These are phyloP conservation scores for Molorchus minor DNA, from an alignment of 2,888 invertebrate genomes.

Conservation along the genomic window DNA sequence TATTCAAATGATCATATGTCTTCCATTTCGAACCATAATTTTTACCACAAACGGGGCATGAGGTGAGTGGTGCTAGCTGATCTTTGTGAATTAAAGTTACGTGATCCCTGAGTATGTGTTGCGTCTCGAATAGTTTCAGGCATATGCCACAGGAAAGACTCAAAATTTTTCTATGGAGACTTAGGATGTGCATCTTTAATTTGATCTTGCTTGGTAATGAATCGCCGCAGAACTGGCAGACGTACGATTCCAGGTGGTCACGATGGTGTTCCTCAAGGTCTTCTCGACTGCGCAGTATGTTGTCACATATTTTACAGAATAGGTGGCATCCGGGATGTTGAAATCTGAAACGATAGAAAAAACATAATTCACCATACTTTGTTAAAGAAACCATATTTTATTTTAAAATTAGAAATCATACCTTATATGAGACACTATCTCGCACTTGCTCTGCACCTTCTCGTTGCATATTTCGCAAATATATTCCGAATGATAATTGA, in stretches of 20 bases:
- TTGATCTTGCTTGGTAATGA: conserved; percentile 67
- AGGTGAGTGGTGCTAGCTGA: conserved; percentile 64
- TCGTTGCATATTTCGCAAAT: conserved; percentile 66
- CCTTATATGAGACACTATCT: conserved; percentile 46
- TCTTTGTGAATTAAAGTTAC: conserved; percentile 65
- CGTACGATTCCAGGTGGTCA: conserved; percentile 66
- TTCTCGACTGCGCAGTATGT: conserved; percentile 65
- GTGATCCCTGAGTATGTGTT: conserved; percentile 67
- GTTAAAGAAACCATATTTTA: background rate
- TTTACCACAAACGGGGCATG: conserved; percentile 69
- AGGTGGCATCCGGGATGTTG: conserved; percentile 67
- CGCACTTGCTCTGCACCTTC: conserved; percentile 67
- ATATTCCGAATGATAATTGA: conserved; percentile 67
- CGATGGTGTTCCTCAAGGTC: conserved; percentile 65
- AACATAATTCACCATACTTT: background rate
- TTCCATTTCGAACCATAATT: conserved; percentile 70
- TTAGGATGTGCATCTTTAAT: conserved; percentile 68
- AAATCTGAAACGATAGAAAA: conserved; percentile 63
- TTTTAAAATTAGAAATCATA: too few relatives aligned
- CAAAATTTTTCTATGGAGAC: conserved; percentile 67
- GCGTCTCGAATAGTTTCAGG: conserved; percentile 66
- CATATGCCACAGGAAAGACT: conserved; percentile 69
- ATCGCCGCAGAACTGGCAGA: conserved; percentile 70
- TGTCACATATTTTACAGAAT: conserved; percentile 65
- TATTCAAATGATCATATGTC: conserved; percentile 68